These are phyloP conservation scores for Drosophila emarginata DNA, from an alignment of 2,888 invertebrate genomes.

Conservation along the genomic window DNA sequence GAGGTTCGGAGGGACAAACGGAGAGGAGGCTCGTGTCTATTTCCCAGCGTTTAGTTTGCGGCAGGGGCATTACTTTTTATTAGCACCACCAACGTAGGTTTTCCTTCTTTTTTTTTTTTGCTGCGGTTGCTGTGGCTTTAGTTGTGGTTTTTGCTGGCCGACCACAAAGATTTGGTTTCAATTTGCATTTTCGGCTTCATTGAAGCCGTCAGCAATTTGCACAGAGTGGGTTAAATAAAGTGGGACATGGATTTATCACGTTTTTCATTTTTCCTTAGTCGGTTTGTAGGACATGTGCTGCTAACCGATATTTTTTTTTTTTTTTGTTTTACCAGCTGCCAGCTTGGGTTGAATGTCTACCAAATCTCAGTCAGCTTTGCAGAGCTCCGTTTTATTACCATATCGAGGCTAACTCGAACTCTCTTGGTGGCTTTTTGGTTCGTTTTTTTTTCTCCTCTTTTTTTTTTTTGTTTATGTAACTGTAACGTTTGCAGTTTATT, in stretches of 20 bases:
- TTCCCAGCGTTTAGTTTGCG: slow-evolving; percentile 73
- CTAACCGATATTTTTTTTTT: slow-evolving; percentile 74
- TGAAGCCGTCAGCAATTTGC: slow-evolving; percentile 68
- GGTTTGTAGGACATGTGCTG: slow-evolving; percentile 80
- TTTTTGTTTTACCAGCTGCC: slow-evolving; percentile 39
- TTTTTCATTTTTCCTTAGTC: slow-evolving; percentile 56
- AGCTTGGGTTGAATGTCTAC: slow-evolving; percentile 20
- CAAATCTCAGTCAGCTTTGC: background rate
- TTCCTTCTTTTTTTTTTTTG: slow-evolving; percentile 6
- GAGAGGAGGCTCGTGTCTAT: slow-evolving; percentile 44
- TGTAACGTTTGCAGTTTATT: slow-evolving; percentile 75
- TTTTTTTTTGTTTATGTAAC: slow-evolving; percentile 71
- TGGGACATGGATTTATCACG: slow-evolving; percentile 72
- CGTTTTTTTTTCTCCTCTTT: slow-evolving; percentile 29
- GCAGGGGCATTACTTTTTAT: slow-evolving; percentile 70
- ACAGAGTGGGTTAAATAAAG: slow-evolving; percentile 47
- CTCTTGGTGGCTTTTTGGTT: slow-evolving; percentile 56
- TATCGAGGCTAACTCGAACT: slow-evolving; percentile 65
- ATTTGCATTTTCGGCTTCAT: slow-evolving; percentile 75
- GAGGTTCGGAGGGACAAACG: background rate
- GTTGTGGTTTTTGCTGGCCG: slow-evolving; percentile 25
- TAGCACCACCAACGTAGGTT: slow-evolving; percentile 56
- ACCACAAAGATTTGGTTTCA: slow-evolving; percentile 72
- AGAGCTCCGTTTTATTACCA: slow-evolving; percentile 65
- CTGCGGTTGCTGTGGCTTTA: slow-evolving; percentile 17